A percentile compares a stretch with the other conserved stretches of the same genome.
phyloP scores from a whole-genome alignment of 2,113 vertebrate species.

The Phalacrocorax pelagicus region DNA sequence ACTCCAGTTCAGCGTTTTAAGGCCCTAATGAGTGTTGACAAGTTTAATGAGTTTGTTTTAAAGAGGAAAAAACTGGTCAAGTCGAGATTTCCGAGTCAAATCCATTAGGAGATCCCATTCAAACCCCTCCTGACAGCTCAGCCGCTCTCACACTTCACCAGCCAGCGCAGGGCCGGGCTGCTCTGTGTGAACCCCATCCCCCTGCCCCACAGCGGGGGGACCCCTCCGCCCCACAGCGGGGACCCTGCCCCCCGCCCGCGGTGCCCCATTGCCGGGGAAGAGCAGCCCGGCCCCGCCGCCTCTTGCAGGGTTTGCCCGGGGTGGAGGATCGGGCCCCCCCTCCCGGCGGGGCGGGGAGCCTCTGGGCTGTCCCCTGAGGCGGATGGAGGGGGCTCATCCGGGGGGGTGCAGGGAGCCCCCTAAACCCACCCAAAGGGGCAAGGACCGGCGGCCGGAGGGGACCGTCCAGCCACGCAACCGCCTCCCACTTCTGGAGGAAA shows the following conservation, averaged over 20 bases:
- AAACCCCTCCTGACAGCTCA: constrained; percentile 83
- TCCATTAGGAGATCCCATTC: constrained; percentile 83
- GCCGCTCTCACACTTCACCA: constrained; percentile 73
- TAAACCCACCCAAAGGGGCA: neutral
- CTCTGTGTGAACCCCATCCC: neutral
- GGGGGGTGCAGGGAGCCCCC: neutral
- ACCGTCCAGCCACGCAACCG: neutral
- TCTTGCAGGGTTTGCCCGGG: neutral
- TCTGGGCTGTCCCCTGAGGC: too few species aligned
- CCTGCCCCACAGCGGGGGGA: neutral
- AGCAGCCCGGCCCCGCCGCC: neutral
- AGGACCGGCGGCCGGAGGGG: neutral
- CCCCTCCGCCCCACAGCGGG: too few species aligned
- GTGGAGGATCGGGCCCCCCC: neutral
- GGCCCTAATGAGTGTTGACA: constrained; percentile 95
- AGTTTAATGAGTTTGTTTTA: constrained; percentile 94
- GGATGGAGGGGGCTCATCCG: neutral
- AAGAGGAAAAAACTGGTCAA: constrained; percentile 87
- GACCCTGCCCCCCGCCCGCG: neutral
- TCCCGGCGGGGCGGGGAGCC: neutral
- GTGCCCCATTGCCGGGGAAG: neutral
- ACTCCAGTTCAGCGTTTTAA: constrained; percentile 82
- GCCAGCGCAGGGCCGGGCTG: neutral
- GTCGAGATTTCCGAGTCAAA: constrained; percentile 96
- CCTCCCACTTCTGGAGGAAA: neutral